Evolutionary conservation across 2,888 invertebrate genomes (phyloP).

Genomic region (Cosmorhoe ocellata): DNA sequence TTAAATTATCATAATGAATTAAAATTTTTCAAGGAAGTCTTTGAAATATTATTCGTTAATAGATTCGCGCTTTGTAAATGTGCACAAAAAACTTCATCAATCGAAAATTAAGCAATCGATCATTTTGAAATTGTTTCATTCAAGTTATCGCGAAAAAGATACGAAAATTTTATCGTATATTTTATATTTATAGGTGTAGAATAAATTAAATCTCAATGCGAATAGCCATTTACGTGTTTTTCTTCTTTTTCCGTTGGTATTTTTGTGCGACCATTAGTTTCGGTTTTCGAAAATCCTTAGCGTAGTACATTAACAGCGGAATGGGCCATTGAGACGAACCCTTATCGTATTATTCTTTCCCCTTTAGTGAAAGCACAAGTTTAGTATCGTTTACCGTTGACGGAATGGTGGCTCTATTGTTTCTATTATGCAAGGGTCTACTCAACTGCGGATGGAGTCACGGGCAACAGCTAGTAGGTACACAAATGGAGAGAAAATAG

Average conservation of each 20-base stretch:
- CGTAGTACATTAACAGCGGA: conserved; percentile 44
- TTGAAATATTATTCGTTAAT: too few species aligned
- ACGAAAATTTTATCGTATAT: too few species aligned
- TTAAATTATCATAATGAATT: conserved; percentile 12
- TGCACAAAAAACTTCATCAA: too few species aligned
- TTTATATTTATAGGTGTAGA: too few species aligned
- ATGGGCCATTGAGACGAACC: conserved; percentile 52
- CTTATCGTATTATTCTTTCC: conserved; percentile 56
- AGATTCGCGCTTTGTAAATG: too few species aligned
- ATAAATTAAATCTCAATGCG: background rate
- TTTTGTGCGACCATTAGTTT: conserved; percentile 41
- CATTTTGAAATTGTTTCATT: too few species aligned
- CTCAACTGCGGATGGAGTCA: too few species aligned
- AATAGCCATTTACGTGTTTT: conserved; percentile 13
- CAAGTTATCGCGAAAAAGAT: too few species aligned
- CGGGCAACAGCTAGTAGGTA: too few species aligned
- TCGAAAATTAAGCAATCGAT: too few species aligned
- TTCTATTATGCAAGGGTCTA: conserved; percentile 11
- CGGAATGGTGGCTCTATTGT: conserved; percentile 19
- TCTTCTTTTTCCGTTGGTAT: conserved; percentile 29
- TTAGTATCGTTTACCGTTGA: conserved; percentile 33
- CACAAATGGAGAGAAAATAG: too few species aligned
- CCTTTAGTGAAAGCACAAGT: conserved; percentile 42
- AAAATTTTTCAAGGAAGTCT: too few species aligned
- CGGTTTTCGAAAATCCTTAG: conserved; percentile 47